phyloP scores from a whole-genome alignment of 30 jellyfish, hydroid and myxozoan species.

The Turritopsis dohrnii region DNA sequence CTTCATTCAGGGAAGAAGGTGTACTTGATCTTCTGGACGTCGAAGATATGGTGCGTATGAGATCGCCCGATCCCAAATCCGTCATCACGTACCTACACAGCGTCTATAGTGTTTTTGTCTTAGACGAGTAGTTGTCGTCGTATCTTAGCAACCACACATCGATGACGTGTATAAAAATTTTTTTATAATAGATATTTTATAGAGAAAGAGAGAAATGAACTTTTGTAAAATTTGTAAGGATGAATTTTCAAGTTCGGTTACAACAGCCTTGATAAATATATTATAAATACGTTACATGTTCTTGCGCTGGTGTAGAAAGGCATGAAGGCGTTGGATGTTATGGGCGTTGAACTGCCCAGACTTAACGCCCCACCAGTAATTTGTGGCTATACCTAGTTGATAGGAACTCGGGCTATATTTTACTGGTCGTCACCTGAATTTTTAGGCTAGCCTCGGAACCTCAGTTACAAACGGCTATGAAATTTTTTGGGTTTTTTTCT shows the following conservation, averaged over 20 bases:
- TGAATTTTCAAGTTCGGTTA: background rate
- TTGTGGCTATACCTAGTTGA: background rate
- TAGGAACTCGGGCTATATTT: background rate
- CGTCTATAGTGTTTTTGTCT: constrained; percentile 69
- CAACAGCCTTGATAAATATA: background rate
- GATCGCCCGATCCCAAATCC: constrained; percentile 81
- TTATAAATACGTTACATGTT: background rate
- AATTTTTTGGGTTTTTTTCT: background rate
- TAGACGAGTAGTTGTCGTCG: constrained; percentile 21
- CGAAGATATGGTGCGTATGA: constrained; percentile 71
- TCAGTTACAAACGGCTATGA: background rate
- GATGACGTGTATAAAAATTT: background rate
- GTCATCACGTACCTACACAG: constrained; percentile 80
- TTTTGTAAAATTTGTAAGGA: background rate
- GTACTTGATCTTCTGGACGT: constrained; percentile 73
- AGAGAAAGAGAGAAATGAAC: background rate
- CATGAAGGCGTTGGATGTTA: background rate
- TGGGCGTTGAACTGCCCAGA: background rate
- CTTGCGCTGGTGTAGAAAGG: background rate
- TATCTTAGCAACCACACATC: background rate
- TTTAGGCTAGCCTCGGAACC: background rate
- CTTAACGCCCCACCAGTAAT: background rate
- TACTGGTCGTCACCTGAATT: background rate
- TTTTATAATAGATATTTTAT: background rate
- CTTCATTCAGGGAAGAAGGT: constrained; percentile 72